A percentile compares a stretch with the other conserved stretches of the same genome.
These are phyloP conservation scores for Acanthopleura granulata DNA, from an alignment of 2,888 invertebrate species.

Conservation along the genomic window DNA sequence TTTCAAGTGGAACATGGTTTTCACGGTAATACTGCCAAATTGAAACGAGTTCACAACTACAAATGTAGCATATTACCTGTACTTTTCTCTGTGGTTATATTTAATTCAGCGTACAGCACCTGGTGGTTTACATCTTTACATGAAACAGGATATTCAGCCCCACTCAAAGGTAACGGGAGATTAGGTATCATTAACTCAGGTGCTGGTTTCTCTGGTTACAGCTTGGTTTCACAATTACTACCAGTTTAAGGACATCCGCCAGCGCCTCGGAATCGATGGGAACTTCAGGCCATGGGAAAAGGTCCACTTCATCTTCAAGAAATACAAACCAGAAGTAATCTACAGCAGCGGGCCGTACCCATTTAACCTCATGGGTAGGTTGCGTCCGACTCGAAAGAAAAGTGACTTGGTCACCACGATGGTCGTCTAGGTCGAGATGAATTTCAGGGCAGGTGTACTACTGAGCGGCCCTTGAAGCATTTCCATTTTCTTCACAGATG, in stretches of 20 bases:
- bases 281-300: conserved; percentile 26
- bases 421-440: too few species aligned
- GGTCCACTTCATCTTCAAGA: conserved; percentile 25
- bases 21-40: not conserved
- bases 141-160: too few species aligned
- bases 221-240: conserved; percentile 30
- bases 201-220: not conserved
- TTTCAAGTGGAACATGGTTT: conserved; percentile 18
- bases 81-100: too few species aligned
- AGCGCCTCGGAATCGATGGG: conserved; percentile 21
- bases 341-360: conserved; percentile 28
- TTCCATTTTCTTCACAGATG: too few species aligned
- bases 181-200: not conserved
- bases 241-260: conserved; percentile 27
- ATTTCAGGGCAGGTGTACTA: too few species aligned
- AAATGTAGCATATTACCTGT: too few species aligned
- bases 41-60: too few species aligned
- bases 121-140: too few species aligned
- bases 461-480: too few species aligned
- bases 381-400: too few species aligned
- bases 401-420: too few species aligned
- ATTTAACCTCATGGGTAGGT: conserved; percentile 25
- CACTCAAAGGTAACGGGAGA: not conserved
- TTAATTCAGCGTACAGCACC: too few species aligned
- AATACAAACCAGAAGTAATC: conserved; percentile 27